Conservation (phyloP, 2,888 invertebrate species). For the Leptopterna dolabrata region DNA sequence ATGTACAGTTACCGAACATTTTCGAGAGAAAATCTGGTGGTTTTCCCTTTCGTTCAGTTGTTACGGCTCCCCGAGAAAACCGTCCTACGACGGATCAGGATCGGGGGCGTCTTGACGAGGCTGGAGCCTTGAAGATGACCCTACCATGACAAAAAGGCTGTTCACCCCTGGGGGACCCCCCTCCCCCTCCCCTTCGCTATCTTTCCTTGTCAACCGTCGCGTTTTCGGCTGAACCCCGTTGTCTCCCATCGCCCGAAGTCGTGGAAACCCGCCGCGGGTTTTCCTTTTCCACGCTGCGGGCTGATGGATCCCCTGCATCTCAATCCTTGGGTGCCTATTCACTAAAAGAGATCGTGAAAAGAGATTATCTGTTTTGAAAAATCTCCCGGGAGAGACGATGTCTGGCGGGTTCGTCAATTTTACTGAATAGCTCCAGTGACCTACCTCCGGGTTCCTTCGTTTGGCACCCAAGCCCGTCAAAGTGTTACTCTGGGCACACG, state of each 20-base stretch:
- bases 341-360: too few relatives aligned
- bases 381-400: too few relatives aligned
- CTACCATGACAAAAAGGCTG: constrained; percentile 11
- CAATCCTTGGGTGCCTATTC: too few relatives aligned
- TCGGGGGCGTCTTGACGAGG: background rate
- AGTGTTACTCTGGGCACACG: too few relatives aligned
- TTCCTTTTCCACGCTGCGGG: background rate
- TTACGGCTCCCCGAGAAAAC: background rate
- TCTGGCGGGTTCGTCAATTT: too few relatives aligned
- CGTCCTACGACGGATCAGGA: background rate
- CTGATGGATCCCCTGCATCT: background rate
- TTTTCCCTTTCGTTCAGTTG: background rate
- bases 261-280: background rate
- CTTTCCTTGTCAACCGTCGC: background rate
- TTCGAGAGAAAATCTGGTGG: background rate
- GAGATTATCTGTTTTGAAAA: too few relatives aligned
- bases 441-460: too few relatives aligned
- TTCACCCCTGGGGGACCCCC: background rate
- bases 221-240: constrained; percentile 7
- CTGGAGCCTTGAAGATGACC: background rate
- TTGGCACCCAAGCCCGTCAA: too few relatives aligned
- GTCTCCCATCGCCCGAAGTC: background rate
- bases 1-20: too few relatives aligned
- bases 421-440: too few relatives aligned
- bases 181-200: background rate